Evolutionary conservation across 1,140 invertebrate species (phyloP).

Genomic region (Lanistes nyassanus): DNA sequence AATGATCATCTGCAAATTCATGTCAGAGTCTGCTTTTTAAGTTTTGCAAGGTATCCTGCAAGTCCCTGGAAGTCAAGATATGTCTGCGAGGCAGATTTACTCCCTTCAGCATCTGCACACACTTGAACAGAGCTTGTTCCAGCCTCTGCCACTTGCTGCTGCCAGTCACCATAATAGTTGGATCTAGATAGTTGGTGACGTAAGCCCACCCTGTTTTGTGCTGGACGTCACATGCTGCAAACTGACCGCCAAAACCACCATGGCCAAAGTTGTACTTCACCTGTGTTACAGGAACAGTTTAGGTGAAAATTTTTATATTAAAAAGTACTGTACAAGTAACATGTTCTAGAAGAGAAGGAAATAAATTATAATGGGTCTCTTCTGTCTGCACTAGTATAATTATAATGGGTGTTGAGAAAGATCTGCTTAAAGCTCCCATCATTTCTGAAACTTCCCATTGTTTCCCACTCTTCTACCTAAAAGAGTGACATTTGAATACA

Average conservation of each 20-base stretch:
- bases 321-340: too few species aligned
- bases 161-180: conserved; percentile 26
- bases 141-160: conserved; percentile 38
- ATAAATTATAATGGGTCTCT: too few species aligned
- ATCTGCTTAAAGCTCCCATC: too few species aligned
- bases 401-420: too few species aligned
- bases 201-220: conserved; percentile 51
- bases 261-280: conserved; percentile 50
- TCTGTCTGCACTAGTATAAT: too few species aligned
- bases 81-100: conserved; percentile 21
- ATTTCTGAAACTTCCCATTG: too few species aligned
- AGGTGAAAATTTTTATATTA: too few species aligned
- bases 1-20: too few species aligned
- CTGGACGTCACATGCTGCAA: conserved; percentile 46
- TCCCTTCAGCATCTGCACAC: conserved; percentile 43
- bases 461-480: too few species aligned
- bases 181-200: conserved; percentile 49
- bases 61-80: not conserved
- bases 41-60: not conserved
- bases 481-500: too few species aligned
- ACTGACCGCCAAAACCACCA: conserved; percentile 57
- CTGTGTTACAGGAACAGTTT: too few species aligned
- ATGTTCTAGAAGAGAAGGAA: too few species aligned
- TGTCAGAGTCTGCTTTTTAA: conserved; percentile 24
- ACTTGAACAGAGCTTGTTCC: conserved; percentile 39